phyloP scores from a whole-genome alignment of 1,140 invertebrate genomes.

The Leptinotarsa lineolata region DNA sequence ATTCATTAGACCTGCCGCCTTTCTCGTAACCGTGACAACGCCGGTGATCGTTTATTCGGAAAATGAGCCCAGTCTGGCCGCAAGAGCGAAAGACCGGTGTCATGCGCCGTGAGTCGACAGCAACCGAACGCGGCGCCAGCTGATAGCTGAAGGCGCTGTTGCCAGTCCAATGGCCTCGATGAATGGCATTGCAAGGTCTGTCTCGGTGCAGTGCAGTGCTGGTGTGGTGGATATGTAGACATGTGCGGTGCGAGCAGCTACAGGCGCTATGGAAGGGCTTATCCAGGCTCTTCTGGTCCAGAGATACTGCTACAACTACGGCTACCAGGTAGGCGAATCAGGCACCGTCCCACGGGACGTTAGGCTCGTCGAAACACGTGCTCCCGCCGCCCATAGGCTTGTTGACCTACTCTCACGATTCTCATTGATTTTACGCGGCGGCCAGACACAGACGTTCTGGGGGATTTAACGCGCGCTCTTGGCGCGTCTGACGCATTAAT shows the following conservation, averaged over 20 bases:
- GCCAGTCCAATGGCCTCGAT: constrained; percentile 59
- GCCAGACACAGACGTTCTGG: constrained; percentile 36
- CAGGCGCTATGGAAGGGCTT: constrained; percentile 51
- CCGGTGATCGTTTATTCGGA: constrained; percentile 15
- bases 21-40: background rate
- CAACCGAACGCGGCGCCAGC: constrained; percentile 55
- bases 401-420: constrained; percentile 46
- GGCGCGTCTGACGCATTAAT: constrained; percentile 13
- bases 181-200: constrained; percentile 66
- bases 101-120: constrained; percentile 43
- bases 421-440: constrained; percentile 47
- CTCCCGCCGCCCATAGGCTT: constrained; percentile 26
- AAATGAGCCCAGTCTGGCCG: constrained; percentile 26
- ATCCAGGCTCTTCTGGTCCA: constrained; percentile 51
- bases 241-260: constrained; percentile 29
- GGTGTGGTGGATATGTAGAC: constrained; percentile 27
- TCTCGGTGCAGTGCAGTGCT: constrained; percentile 54
- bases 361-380: constrained; percentile 4
- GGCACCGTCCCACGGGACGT: constrained; percentile 7
- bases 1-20: too few relatives aligned
- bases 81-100: constrained; percentile 14
- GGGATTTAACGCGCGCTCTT: constrained; percentile 27
- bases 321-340: constrained; percentile 32
- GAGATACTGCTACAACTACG: constrained; percentile 35
- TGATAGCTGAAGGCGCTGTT: constrained; percentile 56